Evolutionary conservation across 2,113 vertebrate genomes (phyloP).

Genomic region (Glareola pratincola): DNA sequence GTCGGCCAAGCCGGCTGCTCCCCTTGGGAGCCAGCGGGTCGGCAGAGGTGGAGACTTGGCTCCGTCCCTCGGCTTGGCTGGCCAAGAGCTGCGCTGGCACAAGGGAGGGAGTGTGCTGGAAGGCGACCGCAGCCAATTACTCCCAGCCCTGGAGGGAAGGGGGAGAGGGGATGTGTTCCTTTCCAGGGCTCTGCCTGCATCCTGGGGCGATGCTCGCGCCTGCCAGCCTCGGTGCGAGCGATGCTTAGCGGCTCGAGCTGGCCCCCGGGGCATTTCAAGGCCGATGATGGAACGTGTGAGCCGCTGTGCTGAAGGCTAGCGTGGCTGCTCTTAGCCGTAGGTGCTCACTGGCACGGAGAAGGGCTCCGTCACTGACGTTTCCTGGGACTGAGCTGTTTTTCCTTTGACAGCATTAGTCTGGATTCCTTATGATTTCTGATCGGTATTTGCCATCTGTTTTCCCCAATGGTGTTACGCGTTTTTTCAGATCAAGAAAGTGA

Average conservation of each 20-base stretch:
- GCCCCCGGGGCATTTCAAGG: neutral
- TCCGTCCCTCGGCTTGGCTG: neutral
- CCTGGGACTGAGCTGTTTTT: neutral
- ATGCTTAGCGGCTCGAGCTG: fast-evolving
- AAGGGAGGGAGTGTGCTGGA: neutral
- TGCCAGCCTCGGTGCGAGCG: neutral
- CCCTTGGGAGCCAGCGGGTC: neutral
- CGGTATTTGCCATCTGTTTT: constrained; percentile 23
- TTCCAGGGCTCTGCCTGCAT: neutral
- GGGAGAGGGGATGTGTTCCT: neutral
- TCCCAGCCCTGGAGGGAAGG: neutral
- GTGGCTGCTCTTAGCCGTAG: neutral
- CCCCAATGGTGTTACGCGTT: neutral
- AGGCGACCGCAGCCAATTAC: neutral
- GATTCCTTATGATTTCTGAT: constrained; percentile 10
- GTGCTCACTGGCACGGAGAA: neutral
- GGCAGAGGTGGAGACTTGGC: constrained; percentile 26
- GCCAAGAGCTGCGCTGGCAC: constrained; percentile 15
- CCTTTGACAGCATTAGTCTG: neutral
- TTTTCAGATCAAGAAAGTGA: neutral
- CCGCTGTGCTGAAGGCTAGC: neutral
- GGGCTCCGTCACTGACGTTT: neutral
- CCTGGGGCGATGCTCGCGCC: neutral
- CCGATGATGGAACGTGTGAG: neutral
- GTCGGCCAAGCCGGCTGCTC: neutral